Conservation (phyloP, 2,113 vertebrate species). For the Hylia prasina region DNA sequence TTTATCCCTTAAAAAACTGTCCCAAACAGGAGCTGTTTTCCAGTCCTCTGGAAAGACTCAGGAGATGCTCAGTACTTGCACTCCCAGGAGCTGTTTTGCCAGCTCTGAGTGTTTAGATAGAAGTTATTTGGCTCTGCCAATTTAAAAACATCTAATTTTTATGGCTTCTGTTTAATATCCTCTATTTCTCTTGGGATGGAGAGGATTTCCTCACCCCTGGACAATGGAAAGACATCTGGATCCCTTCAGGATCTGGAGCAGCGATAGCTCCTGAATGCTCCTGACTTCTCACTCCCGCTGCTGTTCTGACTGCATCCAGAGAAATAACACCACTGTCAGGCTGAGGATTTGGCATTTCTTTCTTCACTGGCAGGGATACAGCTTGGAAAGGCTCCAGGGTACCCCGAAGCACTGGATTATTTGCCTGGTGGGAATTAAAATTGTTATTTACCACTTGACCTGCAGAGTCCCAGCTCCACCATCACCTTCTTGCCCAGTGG, state of each 20-base stretch:
- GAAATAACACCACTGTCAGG: background rate
- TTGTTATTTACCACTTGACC: background rate
- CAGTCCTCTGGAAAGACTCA: background rate
- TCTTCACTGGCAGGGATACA: background rate
- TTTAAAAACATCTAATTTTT: background rate
- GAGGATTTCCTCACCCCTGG: background rate
- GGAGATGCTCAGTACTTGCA: background rate
- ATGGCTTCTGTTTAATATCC: conserved; percentile 24
- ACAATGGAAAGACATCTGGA: background rate
- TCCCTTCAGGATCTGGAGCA: background rate
- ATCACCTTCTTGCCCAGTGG: accelerated
- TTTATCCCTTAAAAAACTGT: background rate
- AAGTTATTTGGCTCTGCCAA: background rate
- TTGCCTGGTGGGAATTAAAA: background rate
- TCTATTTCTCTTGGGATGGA: background rate
- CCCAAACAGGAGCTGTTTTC: background rate
- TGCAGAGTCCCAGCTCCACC: background rate
- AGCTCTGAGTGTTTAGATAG: background rate
- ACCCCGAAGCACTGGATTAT: background rate
- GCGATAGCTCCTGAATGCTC: background rate
- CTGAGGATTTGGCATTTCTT: background rate
- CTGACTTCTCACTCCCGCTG: background rate
- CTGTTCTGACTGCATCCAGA: background rate
- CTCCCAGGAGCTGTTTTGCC: background rate
- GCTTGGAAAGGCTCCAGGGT: background rate